A percentile compares a stretch with the other conserved stretches of the same genome.
phyloP scores from a whole-genome alignment of 2,888 invertebrate genomes.

The Baronia brevicornis region DNA sequence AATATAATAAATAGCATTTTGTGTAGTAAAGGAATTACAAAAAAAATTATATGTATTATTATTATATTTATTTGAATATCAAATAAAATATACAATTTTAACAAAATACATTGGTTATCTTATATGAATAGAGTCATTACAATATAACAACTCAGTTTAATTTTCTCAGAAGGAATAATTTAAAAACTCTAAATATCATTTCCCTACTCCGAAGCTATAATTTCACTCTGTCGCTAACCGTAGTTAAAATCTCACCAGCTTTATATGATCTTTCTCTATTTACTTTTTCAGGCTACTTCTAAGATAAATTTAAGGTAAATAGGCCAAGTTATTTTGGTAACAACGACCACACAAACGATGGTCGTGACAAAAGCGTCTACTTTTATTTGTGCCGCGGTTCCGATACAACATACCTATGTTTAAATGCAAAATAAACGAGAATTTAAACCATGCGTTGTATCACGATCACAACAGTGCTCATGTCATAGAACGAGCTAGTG shows the following conservation, averaged over 20 bases:
- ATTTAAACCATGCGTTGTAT: too few relatives aligned
- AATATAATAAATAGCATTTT: too few relatives aligned
- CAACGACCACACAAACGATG: constrained; percentile 43
- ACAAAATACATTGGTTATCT: too few relatives aligned
- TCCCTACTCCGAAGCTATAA: constrained; percentile 47
- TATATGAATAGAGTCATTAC: too few relatives aligned
- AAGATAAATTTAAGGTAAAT: constrained; percentile 16
- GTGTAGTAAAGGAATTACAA: too few relatives aligned
- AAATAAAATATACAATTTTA: too few relatives aligned
- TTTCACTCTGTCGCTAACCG: constrained; percentile 37
- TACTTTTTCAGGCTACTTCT: constrained; percentile 1
- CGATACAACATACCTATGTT: too few relatives aligned
- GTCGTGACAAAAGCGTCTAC: constrained; percentile 34
- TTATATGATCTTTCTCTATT: constrained; percentile 21
- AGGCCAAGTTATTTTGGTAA: constrained; percentile 27
- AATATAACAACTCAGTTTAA: constrained; percentile 34
- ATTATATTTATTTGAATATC: too few relatives aligned
- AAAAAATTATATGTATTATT: too few relatives aligned
- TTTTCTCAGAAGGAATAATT: constrained; percentile 33
- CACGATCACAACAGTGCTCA: too few relatives aligned
- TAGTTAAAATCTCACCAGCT: constrained; percentile 23
- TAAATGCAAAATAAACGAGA: too few relatives aligned
- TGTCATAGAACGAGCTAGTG: too few relatives aligned
- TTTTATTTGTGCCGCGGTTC: constrained; percentile 5
- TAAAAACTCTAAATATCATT: constrained; percentile 39